A percentile compares a stretch with the other conserved stretches of the same genome.
Conservation (phyloP, 2,113 vertebrate genomes). For the Catharus minimus region DNA sequence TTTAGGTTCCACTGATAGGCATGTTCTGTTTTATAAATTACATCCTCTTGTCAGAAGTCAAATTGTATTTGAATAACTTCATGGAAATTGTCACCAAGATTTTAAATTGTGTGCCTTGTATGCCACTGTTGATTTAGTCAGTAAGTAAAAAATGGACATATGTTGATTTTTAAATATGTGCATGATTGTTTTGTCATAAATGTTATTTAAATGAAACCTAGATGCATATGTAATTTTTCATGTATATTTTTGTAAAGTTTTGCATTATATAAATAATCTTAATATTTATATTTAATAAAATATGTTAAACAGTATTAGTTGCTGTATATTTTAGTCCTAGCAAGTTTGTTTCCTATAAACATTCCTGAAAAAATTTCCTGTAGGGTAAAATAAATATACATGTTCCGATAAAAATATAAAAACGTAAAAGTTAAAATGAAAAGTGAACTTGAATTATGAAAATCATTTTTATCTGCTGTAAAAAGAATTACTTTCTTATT, state of each 20-base stretch:
- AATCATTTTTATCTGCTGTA: conserved; percentile 67
- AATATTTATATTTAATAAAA: conserved; percentile 90
- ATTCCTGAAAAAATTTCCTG: conserved; percentile 84
- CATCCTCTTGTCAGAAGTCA: conserved; percentile 95
- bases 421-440: conserved; percentile 80
- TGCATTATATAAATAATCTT: conserved; percentile 86
- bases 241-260: conserved; percentile 86
- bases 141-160: conserved; percentile 83
- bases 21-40: conserved; percentile 94
- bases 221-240: conserved; percentile 79
- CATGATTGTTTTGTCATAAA: conserved; percentile 88
- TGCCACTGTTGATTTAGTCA: conserved; percentile 89
- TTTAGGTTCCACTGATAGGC: conserved; percentile 86
- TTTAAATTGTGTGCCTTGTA: conserved; percentile 83
- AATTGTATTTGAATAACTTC: conserved; percentile 95
- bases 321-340: conserved; percentile 92
- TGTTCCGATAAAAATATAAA: conserved; percentile 82
- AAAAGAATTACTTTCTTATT: conserved; percentile 68
- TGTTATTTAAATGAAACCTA: conserved; percentile 88
- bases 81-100: conserved; percentile 91
- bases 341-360: conserved; percentile 82
- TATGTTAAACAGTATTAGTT: conserved; percentile 87
- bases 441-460: conserved; percentile 82
- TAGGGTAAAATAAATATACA: conserved; percentile 93
- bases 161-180: conserved; percentile 81